Percentiles rank a stretch among this genome's conserved stretches.
Evolutionary conservation across 1,140 invertebrate species (phyloP).

Genomic region (Ctenoplectra terminalis): DNA sequence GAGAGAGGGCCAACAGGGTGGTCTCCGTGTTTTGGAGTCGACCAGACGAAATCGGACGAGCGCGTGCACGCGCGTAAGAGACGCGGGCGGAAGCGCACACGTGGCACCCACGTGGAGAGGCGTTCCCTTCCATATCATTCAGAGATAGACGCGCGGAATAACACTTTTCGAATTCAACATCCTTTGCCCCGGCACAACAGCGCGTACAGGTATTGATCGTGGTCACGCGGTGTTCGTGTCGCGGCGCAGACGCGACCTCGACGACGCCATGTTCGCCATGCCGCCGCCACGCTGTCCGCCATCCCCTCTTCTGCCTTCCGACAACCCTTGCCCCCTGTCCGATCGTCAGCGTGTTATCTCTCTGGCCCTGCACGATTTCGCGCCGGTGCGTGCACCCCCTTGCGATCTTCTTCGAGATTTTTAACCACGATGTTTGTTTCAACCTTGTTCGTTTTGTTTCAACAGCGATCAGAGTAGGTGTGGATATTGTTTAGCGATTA

Average conservation of each 20-base stretch:
- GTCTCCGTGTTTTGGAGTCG: slow-evolving; percentile 17
- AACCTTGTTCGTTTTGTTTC: background rate
- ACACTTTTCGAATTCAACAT: slow-evolving; percentile 83
- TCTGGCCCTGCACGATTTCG: slow-evolving; percentile 17
- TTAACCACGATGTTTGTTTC: background rate
- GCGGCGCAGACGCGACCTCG: slow-evolving; percentile 80
- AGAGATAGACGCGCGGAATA: slow-evolving; percentile 83
- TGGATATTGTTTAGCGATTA: too few species aligned
- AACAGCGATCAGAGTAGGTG: too few species aligned
- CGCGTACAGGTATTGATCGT: slow-evolving; percentile 79
- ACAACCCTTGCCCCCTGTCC: background rate
- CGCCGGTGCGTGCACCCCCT: slow-evolving; percentile 10
- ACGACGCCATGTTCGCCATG: slow-evolving; percentile 77
- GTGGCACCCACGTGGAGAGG: slow-evolving; percentile 83
- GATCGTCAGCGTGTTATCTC: slow-evolving; percentile 32
- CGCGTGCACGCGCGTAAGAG: slow-evolving; percentile 60
- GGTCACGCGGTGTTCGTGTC: slow-evolving; percentile 77
- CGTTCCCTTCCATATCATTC: slow-evolving; percentile 83
- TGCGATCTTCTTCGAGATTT: background rate
- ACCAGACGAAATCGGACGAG: slow-evolving; percentile 30
- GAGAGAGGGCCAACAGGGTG: background rate
- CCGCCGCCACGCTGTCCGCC: slow-evolving; percentile 72
- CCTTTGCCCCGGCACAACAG: slow-evolving; percentile 74
- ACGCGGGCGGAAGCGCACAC: slow-evolving; percentile 76
- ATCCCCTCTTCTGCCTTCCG: slow-evolving; percentile 9